Evolutionary conservation across 2,113 vertebrate species (phyloP), one percentile per base, ranked within the genome.

Genomic region (Muntiacus reevesi): DNA sequence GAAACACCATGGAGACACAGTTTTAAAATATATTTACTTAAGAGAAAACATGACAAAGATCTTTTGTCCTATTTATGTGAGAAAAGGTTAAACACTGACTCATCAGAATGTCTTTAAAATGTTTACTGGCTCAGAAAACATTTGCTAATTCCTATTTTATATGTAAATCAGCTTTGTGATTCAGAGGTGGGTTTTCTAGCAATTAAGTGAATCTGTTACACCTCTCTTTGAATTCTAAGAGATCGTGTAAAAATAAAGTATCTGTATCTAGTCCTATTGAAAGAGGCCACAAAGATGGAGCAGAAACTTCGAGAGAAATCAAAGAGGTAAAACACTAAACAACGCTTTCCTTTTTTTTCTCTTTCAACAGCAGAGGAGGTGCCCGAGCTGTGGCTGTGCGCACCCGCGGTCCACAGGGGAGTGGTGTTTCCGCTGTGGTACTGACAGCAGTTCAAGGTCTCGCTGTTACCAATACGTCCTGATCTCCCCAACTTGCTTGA

Each of bases 11-110:
- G 43, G 59, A 83, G 86, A 67, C 54, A 83, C 64, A 79, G 54
- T 95, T 97, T 96, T 96, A 91, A 97, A 95, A 97, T 95, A 95
- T 97, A 94, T 98, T 98, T 97, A 97, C 97, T 96, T 96, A 98
- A 98, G 85, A 79, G 57, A 95, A 96, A 98, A 81, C 74, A 90
- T 36, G n/a, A 62, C 50, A 96, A 89, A 94, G 89, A 93, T 89
- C 95, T 93, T 94, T 98, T 43, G 27, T 97, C 93, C 87, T 96
- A 97, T 97, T 97, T 98, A 97, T 98, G 97, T 62, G 30, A 97
- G 96, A 91, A 97, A n/a, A 54, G 57, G 97, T 97, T 98, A 98
- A 97, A 97, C 94, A 93, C 64, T 98, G 97, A 95, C 97, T 98
- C 97, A 97, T 91, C 62, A n/a, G 59, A 90, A 91, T 78, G 60